Evolutionary conservation across 92 coral and sea anemone genomes (phyloP), one percentile per base, ranked within the genome.

Genomic region (Meandrina meandrites): DNA sequence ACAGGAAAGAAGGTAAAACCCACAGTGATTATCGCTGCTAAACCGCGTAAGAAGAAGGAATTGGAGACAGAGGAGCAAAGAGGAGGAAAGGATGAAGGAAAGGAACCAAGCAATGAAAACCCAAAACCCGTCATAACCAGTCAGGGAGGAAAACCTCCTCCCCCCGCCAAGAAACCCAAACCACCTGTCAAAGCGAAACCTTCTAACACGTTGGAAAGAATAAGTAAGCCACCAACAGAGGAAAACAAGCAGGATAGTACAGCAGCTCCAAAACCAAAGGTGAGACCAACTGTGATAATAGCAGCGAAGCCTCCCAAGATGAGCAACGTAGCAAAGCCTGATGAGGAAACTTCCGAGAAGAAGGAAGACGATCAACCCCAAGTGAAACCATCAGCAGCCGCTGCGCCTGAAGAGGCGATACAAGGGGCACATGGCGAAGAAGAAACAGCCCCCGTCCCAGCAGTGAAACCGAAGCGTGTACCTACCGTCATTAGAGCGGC

Each of bases 231-330:
- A 48, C 5, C 75, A 5, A 19, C 45, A 22, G 64, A 66, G 76
- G 76, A 85, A 22, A 32, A 47, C 56, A 45, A 37, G 19, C 42
- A 17, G 16, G 81, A 58, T 11, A 76, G 24, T 45, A 18, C 62
- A 22, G 76, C 35, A 30, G 88, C 35, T 4, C 53, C 81, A 24
- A 90, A 78, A 72, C 53, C 91, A n/a, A 90, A 79, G 24, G 24
- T 77, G 1, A 82, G 53, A 79, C 94, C 94, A 28, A 91, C 94
- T 22, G 88, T 88, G 56, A 91, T 91, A 70, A 32, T 83, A 42
- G 88, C 90, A n/a, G 56, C 81, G 27, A 87, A 64, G 24, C 82
- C 88, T 56, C 53, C 90, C 16, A 82, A 73, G 50, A 24, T 31
- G 8, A 78, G 62, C 3, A 77, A 85, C 14, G 77, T 5, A 53